Evolutionary conservation across 2,113 vertebrate genomes (phyloP).

Genomic region (Mustela nigripes): DNA sequence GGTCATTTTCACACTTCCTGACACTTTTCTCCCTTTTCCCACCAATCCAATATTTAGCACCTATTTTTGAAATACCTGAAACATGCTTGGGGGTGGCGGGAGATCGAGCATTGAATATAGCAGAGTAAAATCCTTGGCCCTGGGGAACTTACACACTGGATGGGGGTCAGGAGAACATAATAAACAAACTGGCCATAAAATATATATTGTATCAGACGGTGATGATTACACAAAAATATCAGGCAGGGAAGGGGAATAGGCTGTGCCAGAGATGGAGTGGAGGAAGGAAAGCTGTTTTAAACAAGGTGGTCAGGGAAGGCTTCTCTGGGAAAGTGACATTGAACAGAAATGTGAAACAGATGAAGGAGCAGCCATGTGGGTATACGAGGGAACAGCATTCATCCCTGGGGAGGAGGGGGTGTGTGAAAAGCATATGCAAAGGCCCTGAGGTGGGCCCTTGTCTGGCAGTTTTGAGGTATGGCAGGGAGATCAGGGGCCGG

Average conservation of each 20-base stretch:
- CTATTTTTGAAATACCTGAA: background rate
- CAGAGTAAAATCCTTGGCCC: background rate
- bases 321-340: background rate
- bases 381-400: background rate
- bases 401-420: background rate
- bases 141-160: background rate
- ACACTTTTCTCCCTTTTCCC: background rate
- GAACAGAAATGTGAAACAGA: background rate
- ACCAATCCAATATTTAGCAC: background rate
- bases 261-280: background rate
- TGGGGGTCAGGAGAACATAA: background rate
- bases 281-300: background rate
- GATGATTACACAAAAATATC: background rate
- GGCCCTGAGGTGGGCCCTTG: background rate
- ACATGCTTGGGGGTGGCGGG: background rate
- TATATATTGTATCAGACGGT: background rate
- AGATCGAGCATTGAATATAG: background rate
- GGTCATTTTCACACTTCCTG: background rate
- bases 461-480: background rate
- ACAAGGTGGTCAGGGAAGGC: background rate
- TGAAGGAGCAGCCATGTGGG: background rate
- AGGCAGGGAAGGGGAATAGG: background rate
- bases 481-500: background rate
- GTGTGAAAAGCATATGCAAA: background rate
- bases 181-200: background rate